Conservation (phyloP, 2,797 vertebrate genomes). For the Emydoidea blandingii region DNA sequence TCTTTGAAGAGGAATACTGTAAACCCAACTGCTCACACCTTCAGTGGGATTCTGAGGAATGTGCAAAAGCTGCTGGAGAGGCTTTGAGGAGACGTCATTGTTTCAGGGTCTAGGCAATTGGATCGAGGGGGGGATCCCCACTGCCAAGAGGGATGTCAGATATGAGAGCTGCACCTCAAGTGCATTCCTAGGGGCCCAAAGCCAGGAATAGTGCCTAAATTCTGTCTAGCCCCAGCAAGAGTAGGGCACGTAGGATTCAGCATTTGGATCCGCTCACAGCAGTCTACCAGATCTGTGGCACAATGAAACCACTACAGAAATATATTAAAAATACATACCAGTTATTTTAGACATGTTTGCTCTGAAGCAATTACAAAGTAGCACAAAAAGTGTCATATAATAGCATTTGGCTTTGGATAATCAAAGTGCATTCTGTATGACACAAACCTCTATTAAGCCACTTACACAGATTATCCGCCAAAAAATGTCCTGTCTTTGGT, state of each 20-base stretch:
- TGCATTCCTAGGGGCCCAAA: background rate
- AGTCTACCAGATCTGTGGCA: background rate
- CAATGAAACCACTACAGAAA: background rate
- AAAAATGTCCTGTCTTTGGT: constrained; percentile 23
- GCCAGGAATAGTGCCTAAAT: background rate
- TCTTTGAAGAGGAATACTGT: too few species aligned
- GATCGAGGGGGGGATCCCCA: background rate
- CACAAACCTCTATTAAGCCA: constrained; percentile 41
- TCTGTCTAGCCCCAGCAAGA: background rate
- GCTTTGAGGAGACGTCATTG: background rate
- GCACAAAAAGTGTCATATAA: background rate
- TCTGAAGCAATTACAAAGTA: background rate
- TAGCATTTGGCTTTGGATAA: background rate
- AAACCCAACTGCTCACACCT: background rate
- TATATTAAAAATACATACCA: background rate
- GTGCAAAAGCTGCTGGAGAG: background rate
- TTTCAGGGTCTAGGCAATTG: background rate
- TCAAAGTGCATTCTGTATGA: background rate
- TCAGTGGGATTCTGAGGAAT: background rate
- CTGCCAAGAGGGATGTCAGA: background rate
- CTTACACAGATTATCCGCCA: constrained; percentile 32
- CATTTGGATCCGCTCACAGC: background rate
- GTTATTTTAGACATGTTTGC: background rate
- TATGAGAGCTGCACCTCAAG: background rate
- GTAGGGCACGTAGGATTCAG: background rate